Evolutionary conservation across 2,113 vertebrate species (phyloP).

Genomic region (Ranitomeya imitator): DNA sequence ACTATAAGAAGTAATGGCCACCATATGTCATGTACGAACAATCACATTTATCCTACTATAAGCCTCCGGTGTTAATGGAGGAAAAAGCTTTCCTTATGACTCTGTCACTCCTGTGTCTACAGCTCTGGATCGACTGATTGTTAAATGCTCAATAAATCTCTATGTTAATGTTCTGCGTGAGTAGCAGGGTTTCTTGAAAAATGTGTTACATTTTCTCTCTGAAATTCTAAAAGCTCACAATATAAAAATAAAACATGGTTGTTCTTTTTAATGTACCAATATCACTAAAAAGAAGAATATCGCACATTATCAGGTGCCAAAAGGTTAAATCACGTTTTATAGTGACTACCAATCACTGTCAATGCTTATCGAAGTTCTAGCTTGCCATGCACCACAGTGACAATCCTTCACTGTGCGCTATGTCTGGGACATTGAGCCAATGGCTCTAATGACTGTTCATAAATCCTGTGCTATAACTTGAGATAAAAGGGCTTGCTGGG

Average conservation of each 20-base stretch:
- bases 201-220: slow-evolving; percentile 3
- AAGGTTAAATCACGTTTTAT: slow-evolving; percentile 40
- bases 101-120: slow-evolving; percentile 52
- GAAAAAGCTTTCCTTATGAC: slow-evolving; percentile 43
- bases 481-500: not conserved
- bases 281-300: slow-evolving; percentile 27
- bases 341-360: slow-evolving; percentile 13
- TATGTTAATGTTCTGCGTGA: slow-evolving; percentile 54
- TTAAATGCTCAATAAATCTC: slow-evolving; percentile 52
- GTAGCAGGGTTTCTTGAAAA: slow-evolving; percentile 25
- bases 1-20: slow-evolving; percentile 39
- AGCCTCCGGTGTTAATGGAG: slow-evolving; percentile 34
- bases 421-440: not conserved
- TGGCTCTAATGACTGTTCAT: not conserved
- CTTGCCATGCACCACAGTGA: not conserved
- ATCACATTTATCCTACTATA: slow-evolving; percentile 48
- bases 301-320: slow-evolving; percentile 12
- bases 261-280: slow-evolving; percentile 17
- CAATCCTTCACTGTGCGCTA: slow-evolving; percentile 1
- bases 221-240: slow-evolving; percentile 7
- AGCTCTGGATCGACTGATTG: slow-evolving; percentile 40
- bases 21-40: slow-evolving; percentile 45
- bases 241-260: slow-evolving; percentile 10
- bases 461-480: not conserved
- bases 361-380: not conserved